Conservation (phyloP, 2,113 vertebrate species). For the Zosterops pallidus region DNA sequence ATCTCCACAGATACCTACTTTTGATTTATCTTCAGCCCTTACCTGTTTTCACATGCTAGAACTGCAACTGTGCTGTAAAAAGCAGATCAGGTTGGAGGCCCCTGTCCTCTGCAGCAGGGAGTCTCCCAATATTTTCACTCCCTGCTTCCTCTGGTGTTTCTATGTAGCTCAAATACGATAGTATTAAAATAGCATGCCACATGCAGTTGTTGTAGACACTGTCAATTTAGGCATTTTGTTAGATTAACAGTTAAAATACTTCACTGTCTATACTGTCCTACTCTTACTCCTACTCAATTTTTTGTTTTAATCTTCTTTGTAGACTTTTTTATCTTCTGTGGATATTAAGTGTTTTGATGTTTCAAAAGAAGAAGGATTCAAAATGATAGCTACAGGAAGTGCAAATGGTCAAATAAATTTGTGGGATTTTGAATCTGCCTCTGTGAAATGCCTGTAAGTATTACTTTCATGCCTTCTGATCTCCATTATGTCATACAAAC, state of each 20-base stretch:
- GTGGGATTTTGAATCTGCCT: constrained; percentile 68
- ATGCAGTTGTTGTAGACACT: background rate
- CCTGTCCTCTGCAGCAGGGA: background rate
- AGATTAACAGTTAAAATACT: background rate
- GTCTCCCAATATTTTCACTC: background rate
- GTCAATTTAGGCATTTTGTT: background rate
- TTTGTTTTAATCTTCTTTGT: background rate
- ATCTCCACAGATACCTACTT: background rate
- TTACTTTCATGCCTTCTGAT: background rate
- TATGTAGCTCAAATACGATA: background rate
- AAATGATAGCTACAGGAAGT: constrained; percentile 68
- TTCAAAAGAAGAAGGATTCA: constrained; percentile 59
- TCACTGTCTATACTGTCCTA: background rate
- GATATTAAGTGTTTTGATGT: constrained; percentile 70
- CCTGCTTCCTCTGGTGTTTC: background rate
- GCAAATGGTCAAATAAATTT: constrained; percentile 67
- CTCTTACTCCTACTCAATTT: background rate
- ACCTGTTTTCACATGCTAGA: background rate
- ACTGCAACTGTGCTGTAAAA: background rate
- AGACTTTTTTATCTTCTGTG: constrained; percentile 18
- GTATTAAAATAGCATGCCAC: background rate
- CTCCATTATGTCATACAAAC: background rate
- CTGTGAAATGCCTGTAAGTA: constrained; percentile 74
- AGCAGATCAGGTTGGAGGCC: background rate
- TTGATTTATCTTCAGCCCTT: background rate